These are phyloP conservation scores for Eptesicus fuscus DNA, from an alignment of 2,113 vertebrate species.

Conservation along the genomic window DNA sequence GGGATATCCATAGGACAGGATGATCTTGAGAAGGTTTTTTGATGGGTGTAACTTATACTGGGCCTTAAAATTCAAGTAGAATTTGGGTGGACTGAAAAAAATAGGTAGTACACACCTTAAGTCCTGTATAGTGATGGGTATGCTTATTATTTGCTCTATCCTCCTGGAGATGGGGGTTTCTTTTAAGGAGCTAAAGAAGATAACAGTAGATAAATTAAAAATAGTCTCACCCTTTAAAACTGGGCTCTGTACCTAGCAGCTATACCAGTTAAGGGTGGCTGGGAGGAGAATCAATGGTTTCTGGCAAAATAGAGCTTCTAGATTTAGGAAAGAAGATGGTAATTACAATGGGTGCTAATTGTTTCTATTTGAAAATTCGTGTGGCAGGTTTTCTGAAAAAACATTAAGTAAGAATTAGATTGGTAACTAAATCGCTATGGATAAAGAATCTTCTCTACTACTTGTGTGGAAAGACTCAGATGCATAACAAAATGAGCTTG, in stretches of 20 bases:
- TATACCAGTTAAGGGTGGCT: background rate
- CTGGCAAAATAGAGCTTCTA: slow-evolving; percentile 65
- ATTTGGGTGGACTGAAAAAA: slow-evolving; percentile 29
- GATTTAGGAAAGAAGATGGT: slow-evolving; percentile 76
- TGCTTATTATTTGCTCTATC: background rate
- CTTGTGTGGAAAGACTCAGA: slow-evolving; percentile 26
- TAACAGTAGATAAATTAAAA: slow-evolving; percentile 23
- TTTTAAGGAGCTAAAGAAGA: background rate
- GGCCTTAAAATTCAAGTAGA: slow-evolving; percentile 18
- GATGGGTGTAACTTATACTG: background rate
- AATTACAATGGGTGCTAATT: slow-evolving; percentile 81
- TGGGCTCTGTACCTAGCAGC: background rate
- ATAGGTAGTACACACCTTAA: background rate
- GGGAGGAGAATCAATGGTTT: slow-evolving; percentile 52
- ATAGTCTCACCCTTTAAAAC: background rate
- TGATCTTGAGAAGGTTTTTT: background rate
- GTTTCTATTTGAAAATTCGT: slow-evolving; percentile 82
- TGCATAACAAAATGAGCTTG: slow-evolving; percentile 53
- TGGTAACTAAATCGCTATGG: slow-evolving; percentile 60
- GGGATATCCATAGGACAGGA: background rate
- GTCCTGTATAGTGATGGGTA: background rate
- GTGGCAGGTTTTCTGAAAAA: slow-evolving; percentile 78
- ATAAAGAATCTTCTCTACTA: slow-evolving; percentile 42
- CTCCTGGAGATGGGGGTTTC: background rate
- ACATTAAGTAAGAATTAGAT: slow-evolving; percentile 78